Base-by-base conservation (phyloP, 1,140 invertebrate species). In the Formica selysi region DNA sequence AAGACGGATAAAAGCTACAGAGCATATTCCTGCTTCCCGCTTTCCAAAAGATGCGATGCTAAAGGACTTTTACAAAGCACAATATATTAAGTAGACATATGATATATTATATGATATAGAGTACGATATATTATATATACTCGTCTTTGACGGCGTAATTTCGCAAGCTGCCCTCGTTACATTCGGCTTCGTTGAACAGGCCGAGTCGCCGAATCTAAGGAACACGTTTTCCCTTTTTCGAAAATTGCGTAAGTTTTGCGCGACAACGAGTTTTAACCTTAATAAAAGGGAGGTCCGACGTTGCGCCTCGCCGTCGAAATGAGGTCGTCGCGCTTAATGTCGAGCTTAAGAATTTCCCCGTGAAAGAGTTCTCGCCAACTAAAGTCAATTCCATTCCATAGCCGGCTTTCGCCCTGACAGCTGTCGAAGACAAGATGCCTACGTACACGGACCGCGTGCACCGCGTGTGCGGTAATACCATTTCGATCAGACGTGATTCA, bases 331-430 rank as follows among this genome's bases (percentile, higher is more conserved):
- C 71, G 76, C 68, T 90, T 90, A 90, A 85, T 86, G 89, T 90
- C 88, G 71, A 81, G 84, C 81, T 90, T 90, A 81, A 90, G 80
- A 89, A 90, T 90, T 90, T 87, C 16, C 61, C 26, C 41, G 81
- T 64, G 44, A 57, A 54, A 57, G 68, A 79, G 41, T 64, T 41
- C 36, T 86, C 61, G 68, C 57, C 67, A 76, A 83, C 73, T 78
- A 89, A 84, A 76, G 85, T 76, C 85, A 89, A 79, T 78, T 86
- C 87, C 86, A 89, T 86, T 84, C 80, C 76, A 81, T 73, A 86
- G 88, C 86, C 85, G 76, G 80, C 85, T 79, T 78, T 74, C 71
- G 76, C 67, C 26, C 85, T 74, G 88, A 89, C 88, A 89, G 88
- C 87, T 89, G 88, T 89, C 88, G 78, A 86, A 89, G 85, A 84